Percentiles rank a stretch among this genome's conserved stretches.
These are phyloP conservation scores for Acrossocheilus wenchowensis DNA, from an alignment of 2,797 vertebrate genomes.

Conservation along the genomic window DNA sequence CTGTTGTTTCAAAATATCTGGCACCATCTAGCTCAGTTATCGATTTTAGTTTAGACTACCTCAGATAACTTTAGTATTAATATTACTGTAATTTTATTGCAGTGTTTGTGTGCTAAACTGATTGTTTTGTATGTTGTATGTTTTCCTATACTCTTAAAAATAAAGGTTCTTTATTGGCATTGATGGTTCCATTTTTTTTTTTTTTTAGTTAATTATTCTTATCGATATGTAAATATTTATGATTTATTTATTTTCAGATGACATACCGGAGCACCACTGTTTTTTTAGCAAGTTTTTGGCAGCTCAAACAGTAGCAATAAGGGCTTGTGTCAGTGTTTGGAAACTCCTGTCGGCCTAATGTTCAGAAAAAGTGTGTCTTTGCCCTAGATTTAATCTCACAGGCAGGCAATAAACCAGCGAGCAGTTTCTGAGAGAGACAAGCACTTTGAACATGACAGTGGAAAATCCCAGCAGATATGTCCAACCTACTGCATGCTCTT, in stretches of 20 bases:
- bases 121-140: no score
- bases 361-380: not conserved
- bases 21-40: not conserved
- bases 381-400: slow-evolving; percentile 25
- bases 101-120: not conserved
- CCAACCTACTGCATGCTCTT: slow-evolving; percentile 56
- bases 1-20: not conserved
- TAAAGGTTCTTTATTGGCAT: no score
- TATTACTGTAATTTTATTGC: not conserved
- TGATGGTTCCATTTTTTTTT: no score
- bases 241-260: not conserved
- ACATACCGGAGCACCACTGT: not conserved
- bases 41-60: no score
- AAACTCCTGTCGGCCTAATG: not conserved
- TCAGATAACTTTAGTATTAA: no score
- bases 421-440: slow-evolving; percentile 18
- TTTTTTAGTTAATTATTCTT: not conserved
- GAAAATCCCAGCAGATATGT: slow-evolving; percentile 47
- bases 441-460: slow-evolving; percentile 33
- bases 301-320: not conserved
- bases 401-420: slow-evolving; percentile 24
- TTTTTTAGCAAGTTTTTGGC: not conserved
- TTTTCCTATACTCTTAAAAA: no score
- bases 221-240: not conserved
- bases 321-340: not conserved